Evolutionary conservation across 2,888 invertebrate genomes (phyloP), one percentile per base, ranked within the genome.

Genomic region (Hirtodrosophila alboralis): DNA sequence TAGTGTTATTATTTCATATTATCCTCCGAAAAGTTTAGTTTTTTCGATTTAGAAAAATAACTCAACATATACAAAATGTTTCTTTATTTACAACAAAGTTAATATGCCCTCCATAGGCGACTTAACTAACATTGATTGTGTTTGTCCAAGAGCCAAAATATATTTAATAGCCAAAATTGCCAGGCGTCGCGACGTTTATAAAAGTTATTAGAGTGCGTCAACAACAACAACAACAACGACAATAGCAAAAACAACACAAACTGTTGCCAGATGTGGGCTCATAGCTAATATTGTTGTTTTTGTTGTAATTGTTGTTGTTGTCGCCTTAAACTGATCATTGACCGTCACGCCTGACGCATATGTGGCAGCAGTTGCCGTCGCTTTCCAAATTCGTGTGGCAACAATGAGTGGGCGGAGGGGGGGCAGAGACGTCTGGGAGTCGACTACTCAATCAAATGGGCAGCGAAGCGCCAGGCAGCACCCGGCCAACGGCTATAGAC

Each of bases 151-250:
- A 58, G 51, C 57, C 54, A 26, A 63, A 60, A 66, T 59, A 52
- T 49, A 54, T 69, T 57, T 73, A 67, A 70, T 70, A 63, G 57
- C 30, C 51, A 30, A 76, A 80, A 81, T 70, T 48, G 66, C 58
- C 74, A 37, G 52, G 38, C 18, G 44, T 43, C 80, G 38, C 18
- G 44, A 40, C 80, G 65, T 58, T 81, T 77, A 72, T 72, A 64
- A 86, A 76, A 77, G 69, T 86, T 83, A 83, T 81, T 70, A 83
- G 81, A 83, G 57, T 83, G 81, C 81, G 84, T 79, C 81, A 84
- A 71, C 58, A 63, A 37, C 48, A 49, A 33, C 58, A 41, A 38
- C 49, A 73, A 36, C 33, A 41, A 31, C 48, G 37, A 13, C 31
- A 40, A 8, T 23, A 30, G 36, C 23, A 31, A 38, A 21, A 49